Evolutionary conservation across 2,113 vertebrate species (phyloP), one percentile per base, ranked within the genome.

Genomic region (Carassius auratus): DNA sequence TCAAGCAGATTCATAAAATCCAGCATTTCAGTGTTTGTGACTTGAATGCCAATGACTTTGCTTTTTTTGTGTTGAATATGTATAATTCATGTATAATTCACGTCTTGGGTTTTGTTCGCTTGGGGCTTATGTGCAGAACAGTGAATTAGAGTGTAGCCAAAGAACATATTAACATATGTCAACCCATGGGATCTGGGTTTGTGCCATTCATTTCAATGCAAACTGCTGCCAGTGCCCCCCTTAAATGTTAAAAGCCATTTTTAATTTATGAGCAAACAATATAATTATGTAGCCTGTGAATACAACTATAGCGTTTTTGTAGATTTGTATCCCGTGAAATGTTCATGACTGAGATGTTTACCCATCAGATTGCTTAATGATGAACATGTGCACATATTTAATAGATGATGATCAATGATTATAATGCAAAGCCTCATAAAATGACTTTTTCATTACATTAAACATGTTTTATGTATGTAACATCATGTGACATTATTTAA

Each of bases 131-230:
- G 95, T 93, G 94, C 86, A 79, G 87, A 94, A 95, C 93, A 94
- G 94, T 94, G 95, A 88, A 96, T 95, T 94, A 93, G 93, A 93
- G 91, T 91, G 93, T 93, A 95, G 94, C 93, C 95, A 96, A 96
- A 92, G 90, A 95, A 95, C 93, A 85, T 92, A 96, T 96, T 96
- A 96, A 93, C 95, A 95, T 96, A 95, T 95, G 93, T 95, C 94
- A 95, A 93, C 93, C 93, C 91, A 86, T 89, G 94, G 93, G 91
- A 93, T 92, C 89, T 89, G 87, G 92, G 93, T 95, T 92, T 90
- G 91, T 93, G 92, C 93, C 93, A 94, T 93, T 95, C 91, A 91
- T 93, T 96, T 96, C 94, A 95, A 93, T 93, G 93, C 91, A 91
- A 94, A 91, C 90, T 94, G 90, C 92, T 95, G 93, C 62, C 90